These are phyloP conservation scores for Phymastichus coffea DNA, from an alignment of 1,140 invertebrate genomes.

Conservation along the genomic window DNA sequence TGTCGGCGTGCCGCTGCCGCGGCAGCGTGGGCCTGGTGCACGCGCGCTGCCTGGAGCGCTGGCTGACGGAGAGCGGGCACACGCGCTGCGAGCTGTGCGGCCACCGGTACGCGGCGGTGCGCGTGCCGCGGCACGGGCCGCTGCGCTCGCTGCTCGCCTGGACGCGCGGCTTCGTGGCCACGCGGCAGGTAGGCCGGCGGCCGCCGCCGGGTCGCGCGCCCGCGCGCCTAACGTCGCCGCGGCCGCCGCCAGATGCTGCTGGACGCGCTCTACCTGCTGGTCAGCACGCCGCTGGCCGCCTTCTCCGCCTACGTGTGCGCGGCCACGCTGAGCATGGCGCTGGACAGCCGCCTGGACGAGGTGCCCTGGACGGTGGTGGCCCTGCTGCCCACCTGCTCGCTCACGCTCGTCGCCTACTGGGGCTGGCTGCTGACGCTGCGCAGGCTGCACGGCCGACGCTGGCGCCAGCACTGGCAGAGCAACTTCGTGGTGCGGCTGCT, in stretches of 20 bases:
- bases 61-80: conserved; percentile 66
- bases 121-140: conserved; percentile 59
- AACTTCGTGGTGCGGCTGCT: conserved; percentile 50
- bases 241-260: conserved; percentile 61
- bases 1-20: conserved; percentile 58
- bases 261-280: conserved; percentile 58
- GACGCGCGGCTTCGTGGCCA: conserved; percentile 60
- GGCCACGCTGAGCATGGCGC: conserved; percentile 52
- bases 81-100: conserved; percentile 63
- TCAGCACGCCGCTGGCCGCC: conserved; percentile 60
- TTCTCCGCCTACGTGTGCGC: conserved; percentile 61
- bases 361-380: conserved; percentile 52
- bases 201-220: no score
- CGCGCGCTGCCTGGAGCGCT: conserved; percentile 66
- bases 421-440: conserved; percentile 52
- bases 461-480: conserved; percentile 50
- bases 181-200: conserved; percentile 56
- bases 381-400: conserved; percentile 51
- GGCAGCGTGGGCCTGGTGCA: conserved; percentile 70
- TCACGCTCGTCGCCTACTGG: conserved; percentile 52
- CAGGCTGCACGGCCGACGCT: conserved; percentile 51
- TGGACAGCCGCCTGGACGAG: conserved; percentile 44
- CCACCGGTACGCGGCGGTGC: conserved; percentile 56
- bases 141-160: conserved; percentile 56
- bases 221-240: no score